phyloP scores from a whole-genome alignment of 1,140 invertebrate genomes.

The Plectrocnemia conspersa region DNA sequence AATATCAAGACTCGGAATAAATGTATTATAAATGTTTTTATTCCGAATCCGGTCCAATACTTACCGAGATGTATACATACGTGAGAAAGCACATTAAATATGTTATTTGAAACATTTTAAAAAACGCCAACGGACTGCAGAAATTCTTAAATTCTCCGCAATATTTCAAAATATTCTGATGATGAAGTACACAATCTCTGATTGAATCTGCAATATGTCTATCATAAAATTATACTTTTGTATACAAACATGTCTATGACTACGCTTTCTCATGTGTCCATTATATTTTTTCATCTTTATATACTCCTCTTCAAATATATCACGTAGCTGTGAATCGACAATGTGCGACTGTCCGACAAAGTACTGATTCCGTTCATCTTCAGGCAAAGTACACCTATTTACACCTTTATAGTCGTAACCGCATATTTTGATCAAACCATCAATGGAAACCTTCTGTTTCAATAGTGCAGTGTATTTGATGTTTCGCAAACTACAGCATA shows the following conservation, averaged over 20 bases:
- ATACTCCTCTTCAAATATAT: no score
- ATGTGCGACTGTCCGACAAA: conserved; percentile 5
- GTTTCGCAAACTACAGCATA: conserved; percentile 28
- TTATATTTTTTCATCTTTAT: background rate
- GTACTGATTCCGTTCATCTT: conserved; percentile 18
- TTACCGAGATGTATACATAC: conserved; percentile 17
- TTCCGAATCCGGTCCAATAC: no score
- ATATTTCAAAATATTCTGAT: conserved; percentile 21
- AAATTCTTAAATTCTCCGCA: conserved; percentile 10
- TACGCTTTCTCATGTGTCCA: no score
- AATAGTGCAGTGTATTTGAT: conserved; percentile 19
- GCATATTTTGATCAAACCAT: background rate
- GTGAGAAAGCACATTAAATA: conserved; percentile 15
- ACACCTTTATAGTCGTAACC: conserved; percentile 2
- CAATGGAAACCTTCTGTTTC: background rate
- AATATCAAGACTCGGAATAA: no score
- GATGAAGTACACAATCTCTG: conserved; percentile 17
- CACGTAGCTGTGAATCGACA: conserved; percentile 3
- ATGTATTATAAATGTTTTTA: no score
- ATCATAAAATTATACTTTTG: no score
- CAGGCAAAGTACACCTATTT: conserved; percentile 19
- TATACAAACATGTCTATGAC: no score
- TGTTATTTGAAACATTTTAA: conserved; percentile 24
- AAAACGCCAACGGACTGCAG: conserved; percentile 14
- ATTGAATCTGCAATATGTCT: conserved; percentile 12